phyloP scores from a whole-genome alignment of 1,140 invertebrate species.

The Propsilocerus akamusi region DNA sequence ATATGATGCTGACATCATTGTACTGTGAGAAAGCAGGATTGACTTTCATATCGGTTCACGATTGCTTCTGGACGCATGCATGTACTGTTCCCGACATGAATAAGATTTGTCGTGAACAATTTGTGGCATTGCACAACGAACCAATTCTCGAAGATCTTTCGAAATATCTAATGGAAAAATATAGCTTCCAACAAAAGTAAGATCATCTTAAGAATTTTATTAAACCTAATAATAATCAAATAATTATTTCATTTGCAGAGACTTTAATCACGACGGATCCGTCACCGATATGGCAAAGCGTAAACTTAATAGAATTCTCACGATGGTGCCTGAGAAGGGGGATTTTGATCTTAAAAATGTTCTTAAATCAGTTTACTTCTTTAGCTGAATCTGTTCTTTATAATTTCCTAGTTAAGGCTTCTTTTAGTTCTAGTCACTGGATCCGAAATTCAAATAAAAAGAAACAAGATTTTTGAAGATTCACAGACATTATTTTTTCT shows the following conservation, averaged over 20 bases:
- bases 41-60: constrained; percentile 93
- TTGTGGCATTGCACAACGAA: constrained; percentile 81
- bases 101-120: constrained; percentile 86
- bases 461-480: no score
- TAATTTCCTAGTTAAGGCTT: background rate
- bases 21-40: constrained; percentile 62
- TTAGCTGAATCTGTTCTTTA: constrained; percentile 33
- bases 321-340: constrained; percentile 46
- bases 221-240: constrained; percentile 5
- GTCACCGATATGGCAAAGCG: constrained; percentile 31
- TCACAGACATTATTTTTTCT: no score
- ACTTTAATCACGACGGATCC: constrained; percentile 29
- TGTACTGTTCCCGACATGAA: constrained; percentile 77
- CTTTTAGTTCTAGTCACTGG: background rate
- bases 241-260: constrained; percentile 22
- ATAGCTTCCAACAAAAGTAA: constrained; percentile 38
- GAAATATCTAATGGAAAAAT: constrained; percentile 45
- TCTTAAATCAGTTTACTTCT: constrained; percentile 63
- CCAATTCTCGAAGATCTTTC: constrained; percentile 85
- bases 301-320: constrained; percentile 39
- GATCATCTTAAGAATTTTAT: constrained; percentile 10
- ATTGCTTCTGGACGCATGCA: constrained; percentile 98
- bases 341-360: constrained; percentile 56
- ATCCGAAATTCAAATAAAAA: no score
- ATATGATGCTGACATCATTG: constrained; percentile 98